These are phyloP conservation scores for Pituophis catenifer DNA, from an alignment of 2,113 vertebrate genomes.

Conservation along the genomic window DNA sequence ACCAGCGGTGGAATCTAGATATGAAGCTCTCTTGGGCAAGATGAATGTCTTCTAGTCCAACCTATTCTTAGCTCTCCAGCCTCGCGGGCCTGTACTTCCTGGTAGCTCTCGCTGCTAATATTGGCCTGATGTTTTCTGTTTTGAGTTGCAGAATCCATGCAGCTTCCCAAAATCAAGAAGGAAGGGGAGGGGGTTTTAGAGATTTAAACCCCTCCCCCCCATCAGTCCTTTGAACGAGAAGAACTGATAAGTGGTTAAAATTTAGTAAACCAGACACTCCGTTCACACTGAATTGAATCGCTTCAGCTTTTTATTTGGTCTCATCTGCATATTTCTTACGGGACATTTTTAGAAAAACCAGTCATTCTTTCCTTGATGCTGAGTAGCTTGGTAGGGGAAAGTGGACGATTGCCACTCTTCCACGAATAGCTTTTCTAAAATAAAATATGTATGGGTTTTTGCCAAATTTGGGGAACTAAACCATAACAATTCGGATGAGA, in stretches of 20 bases:
- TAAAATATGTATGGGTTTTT: neutral
- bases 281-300: neutral
- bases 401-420: neutral
- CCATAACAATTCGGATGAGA: neutral
- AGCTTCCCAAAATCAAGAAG: neutral
- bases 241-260: neutral
- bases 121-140: neutral
- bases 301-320: neutral
- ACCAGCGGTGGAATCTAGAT: neutral
- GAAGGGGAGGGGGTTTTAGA: neutral
- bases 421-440: neutral
- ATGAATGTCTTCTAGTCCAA: neutral
- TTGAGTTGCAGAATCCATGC: neutral
- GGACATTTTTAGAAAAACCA: neutral
- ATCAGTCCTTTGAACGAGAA: neutral
- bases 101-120: neutral
- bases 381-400: neutral
- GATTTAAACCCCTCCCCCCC: neutral
- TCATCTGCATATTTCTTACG: neutral
- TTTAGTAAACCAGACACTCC: neutral
- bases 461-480: neutral
- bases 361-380: neutral
- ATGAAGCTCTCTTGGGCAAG: neutral
- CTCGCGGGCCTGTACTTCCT: neutral
- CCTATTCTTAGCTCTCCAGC: neutral